These are phyloP conservation scores for Bemisia tabaci DNA, from an alignment of 1,140 invertebrate species.

Conservation along the genomic window DNA sequence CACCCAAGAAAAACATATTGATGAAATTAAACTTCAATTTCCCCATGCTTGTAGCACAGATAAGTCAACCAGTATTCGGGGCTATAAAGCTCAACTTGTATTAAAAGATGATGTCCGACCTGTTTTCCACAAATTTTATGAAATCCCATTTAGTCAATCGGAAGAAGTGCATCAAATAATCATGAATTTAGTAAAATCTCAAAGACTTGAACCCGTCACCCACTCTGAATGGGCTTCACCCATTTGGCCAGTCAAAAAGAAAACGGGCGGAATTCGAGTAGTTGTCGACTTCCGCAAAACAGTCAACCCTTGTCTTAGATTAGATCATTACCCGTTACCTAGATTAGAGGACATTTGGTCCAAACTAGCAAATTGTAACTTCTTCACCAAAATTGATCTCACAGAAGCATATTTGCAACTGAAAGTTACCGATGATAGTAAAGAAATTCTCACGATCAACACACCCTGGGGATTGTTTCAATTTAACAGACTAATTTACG, in stretches of 20 bases:
- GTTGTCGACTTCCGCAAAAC: constrained; percentile 36
- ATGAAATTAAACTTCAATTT: too few relatives aligned
- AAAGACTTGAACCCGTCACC: constrained; percentile 22
- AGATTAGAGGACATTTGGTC: constrained; percentile 16
- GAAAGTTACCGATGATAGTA: constrained; percentile 22
- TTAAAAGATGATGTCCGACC: constrained; percentile 22
- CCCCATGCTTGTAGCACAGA: too few relatives aligned
- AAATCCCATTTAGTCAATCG: constrained; percentile 23
- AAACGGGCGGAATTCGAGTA: constrained; percentile 31
- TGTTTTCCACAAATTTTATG: constrained; percentile 24
- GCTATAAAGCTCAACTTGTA: too few relatives aligned
- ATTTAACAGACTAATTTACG: constrained; percentile 25
- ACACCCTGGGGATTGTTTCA: constrained; percentile 24
- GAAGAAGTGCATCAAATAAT: constrained; percentile 19
- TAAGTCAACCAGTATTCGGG: too few relatives aligned
- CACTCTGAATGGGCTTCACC: constrained; percentile 35
- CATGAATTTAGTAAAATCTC: too few relatives aligned
- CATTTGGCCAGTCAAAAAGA: constrained; percentile 34
- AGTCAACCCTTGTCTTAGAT: constrained; percentile 23
- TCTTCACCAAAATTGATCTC: constrained; percentile 24
- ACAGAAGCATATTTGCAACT: constrained; percentile 24
- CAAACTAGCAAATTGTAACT: constrained; percentile 18
- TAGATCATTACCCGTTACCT: constrained; percentile 15
- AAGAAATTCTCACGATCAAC: constrained; percentile 23
- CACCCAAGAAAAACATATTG: too few relatives aligned